Conservation (phyloP, 1,140 invertebrate genomes). For the Micrasema longulum region DNA sequence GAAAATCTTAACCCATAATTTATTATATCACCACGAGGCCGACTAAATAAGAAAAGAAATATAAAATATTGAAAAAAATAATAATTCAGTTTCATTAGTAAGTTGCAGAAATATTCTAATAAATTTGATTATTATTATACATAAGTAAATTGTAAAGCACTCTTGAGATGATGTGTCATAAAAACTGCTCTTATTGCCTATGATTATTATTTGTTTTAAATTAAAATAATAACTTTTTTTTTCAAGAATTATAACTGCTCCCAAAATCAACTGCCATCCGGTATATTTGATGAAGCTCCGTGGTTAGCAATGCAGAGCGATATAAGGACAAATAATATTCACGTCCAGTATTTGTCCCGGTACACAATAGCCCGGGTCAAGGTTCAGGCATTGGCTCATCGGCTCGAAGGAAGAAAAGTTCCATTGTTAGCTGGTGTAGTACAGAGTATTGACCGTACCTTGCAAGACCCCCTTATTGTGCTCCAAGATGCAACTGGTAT, state of each 20-base stretch:
- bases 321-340: background rate
- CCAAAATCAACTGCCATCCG: conserved; percentile 40
- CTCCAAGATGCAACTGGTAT: conserved; percentile 48
- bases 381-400: conserved; percentile 22
- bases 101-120: no score
- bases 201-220: no score
- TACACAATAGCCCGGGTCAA: conserved; percentile 44
- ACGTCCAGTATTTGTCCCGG: background rate
- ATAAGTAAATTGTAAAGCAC: no score
- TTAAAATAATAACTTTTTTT: no score
- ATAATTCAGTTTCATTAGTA: no score
- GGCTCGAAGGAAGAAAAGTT: conserved; percentile 38
- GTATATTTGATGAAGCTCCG: conserved; percentile 45
- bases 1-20: no score
- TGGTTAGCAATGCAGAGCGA: conserved; percentile 48
- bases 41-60: no score
- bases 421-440: conserved; percentile 45
- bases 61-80: no score
- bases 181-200: no score
- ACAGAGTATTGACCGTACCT: conserved; percentile 45
- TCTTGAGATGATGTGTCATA: no score
- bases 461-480: conserved; percentile 46
- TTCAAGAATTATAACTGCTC: conserved; percentile 41
- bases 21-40: no score
- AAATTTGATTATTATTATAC: no score